Base-by-base conservation (phyloP, 2,888 invertebrate genomes). In the Tuberolachnus salignus region DNA sequence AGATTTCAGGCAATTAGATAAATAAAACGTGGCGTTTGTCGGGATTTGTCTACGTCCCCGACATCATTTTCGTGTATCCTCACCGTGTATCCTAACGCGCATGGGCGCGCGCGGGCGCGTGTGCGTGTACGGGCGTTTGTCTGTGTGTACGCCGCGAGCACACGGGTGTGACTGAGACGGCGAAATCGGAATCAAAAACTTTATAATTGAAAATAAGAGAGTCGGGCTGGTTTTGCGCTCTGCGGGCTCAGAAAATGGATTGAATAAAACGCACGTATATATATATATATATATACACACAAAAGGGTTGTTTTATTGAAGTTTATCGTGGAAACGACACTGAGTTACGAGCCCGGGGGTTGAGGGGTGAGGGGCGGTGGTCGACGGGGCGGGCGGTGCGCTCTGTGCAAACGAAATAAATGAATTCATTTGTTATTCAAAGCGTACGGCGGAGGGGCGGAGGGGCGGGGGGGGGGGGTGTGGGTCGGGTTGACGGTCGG, bases 291-390 rank as follows among this genome's bases (percentile, higher is more conserved):
- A 34, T 34, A 34, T 34, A 6, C 6, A 6, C 6, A 78, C 69
- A 78, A 78, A 78, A 78, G 78, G 78, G 78, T 78, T 78, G 78
- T 78, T 78, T 78, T 78, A 78, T 78, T 69, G 78, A 78, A 78
- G 78, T 78, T 78, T 78, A 78, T 78, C 78, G 78, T 78, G 78
- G 78, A 78, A 78, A 78, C 69, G 78, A 78, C 78, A 78, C 69
- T 78, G 78, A 78, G 78, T 78, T 78, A 78, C 78, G 78, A 69
- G 78, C 67, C 3, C 19, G 9, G 42, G 49, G 46, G 16, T 9
- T 21, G 51, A 9, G n/a, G 9, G 1, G 19, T 19, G 53, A 14
- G 42, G 34, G 55, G n/a, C 10, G 57, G 19, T n/a, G n/a, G n/a
- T n/a, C n/a, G n/a, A n/a, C n/a, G 49, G 10, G 66, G 34, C n/a